Base-by-base conservation (phyloP, 2,113 vertebrate species). In the Camelus bactrianus region DNA sequence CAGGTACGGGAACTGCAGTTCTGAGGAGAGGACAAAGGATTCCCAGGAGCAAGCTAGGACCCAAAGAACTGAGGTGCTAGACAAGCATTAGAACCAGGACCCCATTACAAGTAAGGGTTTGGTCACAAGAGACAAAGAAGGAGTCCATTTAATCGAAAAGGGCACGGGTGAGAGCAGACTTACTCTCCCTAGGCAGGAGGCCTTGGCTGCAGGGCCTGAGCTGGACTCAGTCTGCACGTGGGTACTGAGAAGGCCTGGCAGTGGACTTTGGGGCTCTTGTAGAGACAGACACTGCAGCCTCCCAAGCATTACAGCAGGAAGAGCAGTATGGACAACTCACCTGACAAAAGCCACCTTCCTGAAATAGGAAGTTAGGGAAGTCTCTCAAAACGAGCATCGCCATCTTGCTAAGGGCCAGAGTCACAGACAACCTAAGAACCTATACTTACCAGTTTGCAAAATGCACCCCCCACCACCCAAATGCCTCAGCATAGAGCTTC, bases 401-500 rank as follows among this genome's bases (percentile, higher is more conserved):
- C 16, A 38, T 56, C 50, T 56, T 75, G 28, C 83, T 80, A 81
- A 73, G 12, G 35, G 10, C 19, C 30, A 54, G 64, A 73, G 12
- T 54, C 30, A 10, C 62, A 83, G 14, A 56, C 62, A 67, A 38
- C n/a, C 5, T 3, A 24, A 73, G 20, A 83, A 72, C 38, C 20
- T 10, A 30, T 1, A 26, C 26, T 19, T 12, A 30, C 30, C 62
- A 22, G 24, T 20, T 58, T n/a, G 20, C 22, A 46, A 60, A 80
- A 22, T 22, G 10, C 2, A 11, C 32, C 22, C 12, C 8, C 3
- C 2, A 9, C 22, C 2, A 0, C 3, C n/a, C 72, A 42, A 5
- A 14, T 13, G 19, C 17, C n/a, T 64, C 42, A 38, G 15, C 19
- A 26, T 1, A 24, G 30, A 67, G 3, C 26, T 17, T 46, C 14